Evolutionary conservation across 2,888 invertebrate species (phyloP).

Genomic region (Phania funesta): DNA sequence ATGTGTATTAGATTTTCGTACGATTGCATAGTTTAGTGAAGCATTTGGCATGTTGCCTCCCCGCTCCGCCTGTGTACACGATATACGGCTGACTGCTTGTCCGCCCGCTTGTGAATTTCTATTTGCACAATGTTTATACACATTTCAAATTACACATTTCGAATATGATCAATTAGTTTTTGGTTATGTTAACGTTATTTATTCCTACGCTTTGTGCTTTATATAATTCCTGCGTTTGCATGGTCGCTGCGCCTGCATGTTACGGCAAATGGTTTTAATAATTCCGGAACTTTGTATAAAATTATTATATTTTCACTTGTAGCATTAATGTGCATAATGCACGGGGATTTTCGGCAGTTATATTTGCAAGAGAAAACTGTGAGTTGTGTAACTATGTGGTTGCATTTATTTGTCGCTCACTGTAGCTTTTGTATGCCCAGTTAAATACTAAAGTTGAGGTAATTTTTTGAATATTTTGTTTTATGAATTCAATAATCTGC

Average conservation of each 20-base stretch:
- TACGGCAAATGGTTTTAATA: slow-evolving; percentile 8
- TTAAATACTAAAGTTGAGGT: too few species aligned
- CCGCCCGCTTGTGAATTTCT: slow-evolving; percentile 4
- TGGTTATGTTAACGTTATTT: slow-evolving; percentile 16
- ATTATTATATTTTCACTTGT: slow-evolving; percentile 28
- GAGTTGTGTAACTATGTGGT: too few species aligned
- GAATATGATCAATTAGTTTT: slow-evolving; percentile 51
- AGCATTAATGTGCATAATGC: too few species aligned
- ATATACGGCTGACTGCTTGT: not conserved
- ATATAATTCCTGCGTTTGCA: not conserved
- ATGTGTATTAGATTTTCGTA: not conserved
- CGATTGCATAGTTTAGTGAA: not conserved
- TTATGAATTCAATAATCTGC: too few species aligned
- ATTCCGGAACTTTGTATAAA: not conserved
- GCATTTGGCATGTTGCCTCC: not conserved
- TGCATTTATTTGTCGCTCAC: too few species aligned
- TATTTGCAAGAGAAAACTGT: too few species aligned
- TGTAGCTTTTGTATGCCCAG: too few species aligned
- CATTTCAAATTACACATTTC: not conserved
- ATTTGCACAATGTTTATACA: slow-evolving; percentile 1
- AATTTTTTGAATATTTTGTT: too few species aligned
- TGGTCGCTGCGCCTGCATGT: not conserved
- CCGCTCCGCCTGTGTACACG: not conserved
- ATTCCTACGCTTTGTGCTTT: not conserved
- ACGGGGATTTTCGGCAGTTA: too few species aligned